Evolutionary conservation across 2,888 invertebrate genomes (phyloP).

Genomic region (Amblyteles armatorius): DNA sequence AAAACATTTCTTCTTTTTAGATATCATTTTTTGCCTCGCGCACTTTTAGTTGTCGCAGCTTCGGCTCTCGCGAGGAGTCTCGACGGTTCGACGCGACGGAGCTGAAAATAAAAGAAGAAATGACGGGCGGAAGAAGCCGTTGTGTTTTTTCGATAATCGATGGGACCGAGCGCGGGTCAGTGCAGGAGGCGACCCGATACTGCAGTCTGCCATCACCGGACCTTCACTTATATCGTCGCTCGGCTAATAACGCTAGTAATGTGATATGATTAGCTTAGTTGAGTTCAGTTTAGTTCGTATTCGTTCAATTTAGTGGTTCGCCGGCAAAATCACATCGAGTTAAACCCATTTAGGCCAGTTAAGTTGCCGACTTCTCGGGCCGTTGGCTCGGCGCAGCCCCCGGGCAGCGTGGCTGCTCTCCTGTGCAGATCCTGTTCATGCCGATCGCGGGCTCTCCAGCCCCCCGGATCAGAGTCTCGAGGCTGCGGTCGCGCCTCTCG

Average conservation of each 20-base stretch:
- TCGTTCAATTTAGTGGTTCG: conserved; percentile 84
- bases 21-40: too few species aligned
- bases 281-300: conserved; percentile 85
- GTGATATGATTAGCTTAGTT: conserved; percentile 85
- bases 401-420: conserved; percentile 28
- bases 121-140: conserved; percentile 15
- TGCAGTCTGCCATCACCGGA: conserved; percentile 83
- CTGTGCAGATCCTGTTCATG: conserved; percentile 56
- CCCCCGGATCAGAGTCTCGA: not conserved
- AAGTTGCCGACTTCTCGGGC: conserved; percentile 79
- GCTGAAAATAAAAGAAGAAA: conserved; percentile 19
- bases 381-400: conserved; percentile 42
- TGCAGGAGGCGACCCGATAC: conserved; percentile 83
- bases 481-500: conserved; percentile 2
- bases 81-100: not conserved
- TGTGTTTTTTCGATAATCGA: conserved; percentile 61
- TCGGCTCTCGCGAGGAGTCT: not conserved
- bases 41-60: not conserved
- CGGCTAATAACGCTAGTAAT: conserved; percentile 84
- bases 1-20: not conserved
- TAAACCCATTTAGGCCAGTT: conserved; percentile 84
- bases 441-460: conserved; percentile 26
- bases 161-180: conserved; percentile 80
- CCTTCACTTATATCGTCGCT: conserved; percentile 84
- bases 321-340: conserved; percentile 84